Percentiles rank a stretch among this genome's conserved stretches.
These are phyloP conservation scores for Formica selysi DNA, from an alignment of 1,140 invertebrate species.

Conservation along the genomic window DNA sequence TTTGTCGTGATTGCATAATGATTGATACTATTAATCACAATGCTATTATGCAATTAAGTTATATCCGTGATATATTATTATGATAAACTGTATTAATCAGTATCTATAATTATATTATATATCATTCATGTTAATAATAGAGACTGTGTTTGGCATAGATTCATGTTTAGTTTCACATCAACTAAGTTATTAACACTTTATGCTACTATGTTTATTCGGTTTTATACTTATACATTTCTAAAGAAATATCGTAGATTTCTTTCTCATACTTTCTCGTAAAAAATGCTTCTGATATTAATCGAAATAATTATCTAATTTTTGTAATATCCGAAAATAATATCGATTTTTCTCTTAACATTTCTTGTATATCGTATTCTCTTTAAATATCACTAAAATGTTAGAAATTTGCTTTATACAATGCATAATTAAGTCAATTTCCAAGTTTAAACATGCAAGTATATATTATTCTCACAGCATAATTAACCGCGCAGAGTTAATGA, in stretches of 20 bases:
- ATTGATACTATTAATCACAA: slow-evolving; percentile 28
- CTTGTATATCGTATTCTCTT: neutral
- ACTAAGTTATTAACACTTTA: neutral
- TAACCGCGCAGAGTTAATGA: neutral
- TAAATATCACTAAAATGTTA: neutral
- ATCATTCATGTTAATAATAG: neutral
- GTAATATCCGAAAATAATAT: neutral
- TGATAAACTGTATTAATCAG: neutral
- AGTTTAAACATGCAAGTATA: neutral
- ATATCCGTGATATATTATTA: neutral
- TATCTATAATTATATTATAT: slow-evolving; percentile 7
- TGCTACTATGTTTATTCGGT: neutral
- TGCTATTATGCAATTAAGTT: slow-evolving; percentile 37
- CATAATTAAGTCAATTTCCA: slow-evolving; percentile 11
- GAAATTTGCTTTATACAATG: neutral
- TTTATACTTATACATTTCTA: neutral
- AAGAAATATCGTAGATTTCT: too few species aligned
- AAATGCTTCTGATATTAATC: too few species aligned
- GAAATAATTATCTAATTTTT: neutral
- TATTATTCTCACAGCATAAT: slow-evolving; percentile 7
- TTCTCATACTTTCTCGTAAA: too few species aligned
- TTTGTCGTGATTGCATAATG: neutral
- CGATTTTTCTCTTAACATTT: neutral
- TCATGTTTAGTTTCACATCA: too few species aligned
- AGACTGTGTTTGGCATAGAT: neutral